Conservation (phyloP, 1,140 invertebrate species). For the Drosophila seguyi region DNA sequence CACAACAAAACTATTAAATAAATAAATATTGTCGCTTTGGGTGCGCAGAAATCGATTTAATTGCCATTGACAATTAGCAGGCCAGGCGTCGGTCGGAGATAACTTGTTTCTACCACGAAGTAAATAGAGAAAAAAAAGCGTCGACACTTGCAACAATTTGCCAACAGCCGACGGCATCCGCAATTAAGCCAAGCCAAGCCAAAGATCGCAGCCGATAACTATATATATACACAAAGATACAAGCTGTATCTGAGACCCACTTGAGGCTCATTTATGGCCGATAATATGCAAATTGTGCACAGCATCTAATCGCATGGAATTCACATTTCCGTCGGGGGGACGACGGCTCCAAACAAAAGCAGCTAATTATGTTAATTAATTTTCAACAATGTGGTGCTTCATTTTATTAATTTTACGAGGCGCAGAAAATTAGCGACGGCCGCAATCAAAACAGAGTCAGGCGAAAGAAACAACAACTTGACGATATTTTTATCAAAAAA, state of each 20-base stretch:
- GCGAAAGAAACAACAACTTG: not conserved
- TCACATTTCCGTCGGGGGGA: constrained; percentile 23
- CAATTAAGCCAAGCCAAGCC: constrained; percentile 55
- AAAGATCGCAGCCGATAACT: constrained; percentile 26
- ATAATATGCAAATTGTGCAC: constrained; percentile 50
- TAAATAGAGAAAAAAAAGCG: constrained; percentile 5
- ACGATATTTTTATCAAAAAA: constrained; percentile 56
- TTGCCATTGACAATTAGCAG: constrained; percentile 62
- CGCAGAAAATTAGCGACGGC: constrained; percentile 75
- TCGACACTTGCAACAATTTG: constrained; percentile 38
- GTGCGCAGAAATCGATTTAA: constrained; percentile 48
- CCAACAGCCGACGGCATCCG: constrained; percentile 58
- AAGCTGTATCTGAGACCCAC: constrained; percentile 7
- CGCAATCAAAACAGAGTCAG: constrained; percentile 36
- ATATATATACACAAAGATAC: constrained; percentile 7
- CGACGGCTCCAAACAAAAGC: constrained; percentile 53
- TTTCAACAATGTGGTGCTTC: constrained; percentile 64
- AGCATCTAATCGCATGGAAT: constrained; percentile 39
- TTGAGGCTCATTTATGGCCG: constrained; percentile 41
- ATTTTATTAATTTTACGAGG: constrained; percentile 79
- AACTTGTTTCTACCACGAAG: constrained; percentile 44
- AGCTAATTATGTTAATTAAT: constrained; percentile 76
- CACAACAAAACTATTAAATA: constrained; percentile 50
- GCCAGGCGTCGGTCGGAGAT: not conserved
- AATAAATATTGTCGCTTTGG: constrained; percentile 50